Percentiles rank a stretch among this genome's conserved stretches.
Evolutionary conservation across 2,797 vertebrate genomes (phyloP).

Genomic region (Gallirallus australis): DNA sequence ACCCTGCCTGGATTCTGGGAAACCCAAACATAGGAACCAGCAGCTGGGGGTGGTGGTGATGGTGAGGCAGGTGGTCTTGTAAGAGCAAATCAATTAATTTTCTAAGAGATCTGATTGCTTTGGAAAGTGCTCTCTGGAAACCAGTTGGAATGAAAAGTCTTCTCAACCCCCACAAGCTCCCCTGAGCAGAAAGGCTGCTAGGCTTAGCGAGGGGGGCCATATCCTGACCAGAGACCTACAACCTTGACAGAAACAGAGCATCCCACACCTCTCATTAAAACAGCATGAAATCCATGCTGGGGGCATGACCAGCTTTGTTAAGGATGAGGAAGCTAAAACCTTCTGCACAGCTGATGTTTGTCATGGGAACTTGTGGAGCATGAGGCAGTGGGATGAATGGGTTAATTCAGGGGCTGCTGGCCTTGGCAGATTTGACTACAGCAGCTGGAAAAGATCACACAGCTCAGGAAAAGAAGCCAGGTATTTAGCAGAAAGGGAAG

Average conservation of each 20-base stretch:
- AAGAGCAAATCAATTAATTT: background rate
- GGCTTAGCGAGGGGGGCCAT: fast-evolving
- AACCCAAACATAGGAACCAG: background rate
- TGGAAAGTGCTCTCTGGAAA: background rate
- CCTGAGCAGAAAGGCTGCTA: background rate
- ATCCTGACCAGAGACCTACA: background rate
- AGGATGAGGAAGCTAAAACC: background rate
- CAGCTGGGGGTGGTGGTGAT: background rate
- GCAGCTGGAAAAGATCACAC: background rate
- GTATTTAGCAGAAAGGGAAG: background rate
- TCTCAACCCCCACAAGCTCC: background rate
- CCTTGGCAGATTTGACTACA: background rate
- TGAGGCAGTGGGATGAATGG: background rate
- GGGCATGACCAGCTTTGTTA: background rate
- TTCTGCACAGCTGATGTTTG: background rate
- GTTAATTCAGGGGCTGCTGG: background rate
- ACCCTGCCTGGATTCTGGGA: background rate
- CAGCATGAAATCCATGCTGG: background rate
- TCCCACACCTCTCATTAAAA: background rate
- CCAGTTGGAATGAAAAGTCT: background rate
- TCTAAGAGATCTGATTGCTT: background rate
- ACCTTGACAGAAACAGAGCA: background rate
- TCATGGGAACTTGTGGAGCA: background rate
- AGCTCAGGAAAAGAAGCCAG: background rate
- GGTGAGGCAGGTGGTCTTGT: background rate